Evolutionary conservation across 2,113 vertebrate genomes (phyloP), one percentile per base, ranked within the genome.

Genomic region (Corythaixoides concolor): DNA sequence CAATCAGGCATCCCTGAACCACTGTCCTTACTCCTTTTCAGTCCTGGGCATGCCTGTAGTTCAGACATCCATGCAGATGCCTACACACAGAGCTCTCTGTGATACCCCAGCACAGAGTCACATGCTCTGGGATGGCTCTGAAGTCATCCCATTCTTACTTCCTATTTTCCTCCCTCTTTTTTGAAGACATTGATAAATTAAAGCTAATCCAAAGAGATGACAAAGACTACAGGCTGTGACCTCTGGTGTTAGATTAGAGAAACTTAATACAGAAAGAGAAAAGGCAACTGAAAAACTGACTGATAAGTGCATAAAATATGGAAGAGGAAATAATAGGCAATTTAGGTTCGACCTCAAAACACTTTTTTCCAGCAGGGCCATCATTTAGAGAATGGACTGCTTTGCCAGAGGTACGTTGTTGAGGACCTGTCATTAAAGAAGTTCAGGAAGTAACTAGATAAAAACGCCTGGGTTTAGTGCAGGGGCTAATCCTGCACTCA

Each of bases 301-400:
- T 58, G 79, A 94, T 95, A 87, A 93, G 79, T 63, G 64, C 77
- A 93, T 86, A 89, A 90, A 79, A 89, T 91, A 94, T 86, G 74
- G 77, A 64, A 86, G 39, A 90, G 67, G 82, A 84, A 96, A 95
- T 95, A 97, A 97, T 59, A 95, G 90, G 85, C 90, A 96, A 67
- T 96, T 70, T 89, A 82, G 23, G 78, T 74, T 90, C 11, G 24
- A 93, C 58, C 73, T 90, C 85, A 67, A 80, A 75, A 81, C n/a
- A 73, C 47, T 68, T 66, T 78, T 94, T 87, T 52, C 49, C 88
- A 89, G 30, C 43, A 41, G 63, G 64, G 63, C 88, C 74, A 76
- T 94, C n/a, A 76, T 92, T 96, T 96, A 96, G 91, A 96, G 82
- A 97, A 88, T 67, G 60, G 77, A 95, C 92, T 96, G 91, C 96